Evolutionary conservation across 1,140 invertebrate species (phyloP).

Genomic region (Drosophila truncata): DNA sequence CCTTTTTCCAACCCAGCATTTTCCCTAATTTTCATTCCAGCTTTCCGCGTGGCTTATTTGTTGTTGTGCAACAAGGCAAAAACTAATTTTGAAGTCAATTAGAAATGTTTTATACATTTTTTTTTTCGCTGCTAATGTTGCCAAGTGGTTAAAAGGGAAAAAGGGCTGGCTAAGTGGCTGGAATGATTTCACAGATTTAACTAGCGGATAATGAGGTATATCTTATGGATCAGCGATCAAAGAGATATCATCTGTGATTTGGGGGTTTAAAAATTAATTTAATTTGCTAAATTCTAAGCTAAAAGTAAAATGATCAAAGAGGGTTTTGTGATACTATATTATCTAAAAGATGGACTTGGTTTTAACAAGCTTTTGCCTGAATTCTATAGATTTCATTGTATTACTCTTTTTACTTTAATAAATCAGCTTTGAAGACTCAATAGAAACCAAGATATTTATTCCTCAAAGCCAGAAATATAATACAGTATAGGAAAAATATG

Average conservation of each 20-base stretch:
- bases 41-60: constrained; percentile 29
- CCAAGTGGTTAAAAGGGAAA: neutral
- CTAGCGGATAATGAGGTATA: constrained; percentile 13
- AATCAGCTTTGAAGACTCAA: neutral
- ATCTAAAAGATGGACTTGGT: neutral
- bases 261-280: neutral
- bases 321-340: neutral
- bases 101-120: constrained; percentile 50
- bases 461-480: no score
- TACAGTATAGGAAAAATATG: no score
- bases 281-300: neutral
- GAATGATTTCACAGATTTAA: constrained; percentile 9
- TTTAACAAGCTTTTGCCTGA: neutral
- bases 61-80: constrained; percentile 50
- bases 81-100: constrained; percentile 80
- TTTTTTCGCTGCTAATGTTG: neutral
- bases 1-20: constrained; percentile 21
- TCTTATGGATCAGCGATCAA: constrained; percentile 24
- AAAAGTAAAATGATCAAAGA: neutral
- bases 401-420: neutral
- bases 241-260: neutral
- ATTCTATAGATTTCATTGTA: neutral
- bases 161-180: constrained; percentile 6
- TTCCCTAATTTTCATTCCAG: constrained; percentile 30
- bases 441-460: neutral